A percentile compares a stretch with the other conserved stretches of the same genome.
Conservation (phyloP, 2,113 vertebrate species). For the Tringa solitaria region DNA sequence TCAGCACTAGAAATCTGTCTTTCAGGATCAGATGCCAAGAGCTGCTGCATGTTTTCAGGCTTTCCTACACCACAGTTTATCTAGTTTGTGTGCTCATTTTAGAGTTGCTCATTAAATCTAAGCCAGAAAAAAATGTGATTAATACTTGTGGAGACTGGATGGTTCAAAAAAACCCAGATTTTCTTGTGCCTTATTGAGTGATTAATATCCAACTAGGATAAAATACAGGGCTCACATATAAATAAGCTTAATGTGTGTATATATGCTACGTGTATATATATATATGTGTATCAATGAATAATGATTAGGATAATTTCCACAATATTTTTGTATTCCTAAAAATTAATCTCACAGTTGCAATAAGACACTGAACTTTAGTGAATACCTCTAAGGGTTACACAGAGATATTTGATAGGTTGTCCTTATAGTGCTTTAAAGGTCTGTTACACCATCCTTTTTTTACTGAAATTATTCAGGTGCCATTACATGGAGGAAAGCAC, state of each 20-base stretch:
- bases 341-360: neutral
- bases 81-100: neutral
- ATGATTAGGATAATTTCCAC: neutral
- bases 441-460: neutral
- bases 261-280: neutral
- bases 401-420: neutral
- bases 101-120: neutral
- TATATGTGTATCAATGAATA: neutral
- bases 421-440: neutral
- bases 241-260: neutral
- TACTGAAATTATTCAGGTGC: neutral
- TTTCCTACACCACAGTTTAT: neutral
- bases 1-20: neutral
- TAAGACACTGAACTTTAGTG: neutral
- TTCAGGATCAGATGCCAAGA: neutral
- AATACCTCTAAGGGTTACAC: neutral
- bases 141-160: neutral
- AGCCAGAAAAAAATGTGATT: neutral
- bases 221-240: neutral
- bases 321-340: neutral
- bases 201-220: neutral
- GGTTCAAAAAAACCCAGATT: neutral
- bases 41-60: neutral
- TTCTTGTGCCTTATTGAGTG: neutral
- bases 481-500: neutral